Conservation (phyloP, 2,888 invertebrate species). For the Prenolepis imparis region DNA sequence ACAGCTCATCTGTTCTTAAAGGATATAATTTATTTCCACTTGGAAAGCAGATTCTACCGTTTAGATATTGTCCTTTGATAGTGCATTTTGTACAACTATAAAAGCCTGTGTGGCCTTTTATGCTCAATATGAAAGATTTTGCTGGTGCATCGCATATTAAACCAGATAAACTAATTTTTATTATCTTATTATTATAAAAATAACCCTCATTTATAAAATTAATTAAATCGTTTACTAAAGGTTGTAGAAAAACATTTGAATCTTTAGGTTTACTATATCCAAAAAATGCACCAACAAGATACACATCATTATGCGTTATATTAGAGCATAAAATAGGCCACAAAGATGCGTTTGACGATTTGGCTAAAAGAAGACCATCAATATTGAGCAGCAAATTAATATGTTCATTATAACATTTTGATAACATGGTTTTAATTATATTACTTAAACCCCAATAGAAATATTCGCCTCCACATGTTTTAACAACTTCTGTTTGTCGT, state of each 20-base stretch:
- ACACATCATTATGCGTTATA: not conserved
- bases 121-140: no score
- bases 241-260: not conserved
- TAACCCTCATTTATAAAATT: not conserved
- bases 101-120: not conserved
- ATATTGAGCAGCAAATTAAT: not conserved
- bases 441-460: conserved; percentile 5
- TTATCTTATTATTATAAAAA: not conserved
- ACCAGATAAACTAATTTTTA: not conserved
- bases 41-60: not conserved
- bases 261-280: not conserved
- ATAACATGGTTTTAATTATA: not conserved
- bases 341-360: not conserved
- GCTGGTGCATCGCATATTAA: not conserved
- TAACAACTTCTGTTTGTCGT: conserved; percentile 2
- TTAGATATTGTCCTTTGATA: not conserved
- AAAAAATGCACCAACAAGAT: not conserved
- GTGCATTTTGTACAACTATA: not conserved
- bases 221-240: not conserved
- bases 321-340: conserved; percentile 1
- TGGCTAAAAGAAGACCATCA: conserved; percentile 12
- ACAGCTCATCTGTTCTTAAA: conserved; percentile 21
- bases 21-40: not conserved
- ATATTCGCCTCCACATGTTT: conserved; percentile 3
- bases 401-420: not conserved